These are phyloP conservation scores for Saccostrea glomerata DNA, from an alignment of 1,140 invertebrate species.

Conservation along the genomic window DNA sequence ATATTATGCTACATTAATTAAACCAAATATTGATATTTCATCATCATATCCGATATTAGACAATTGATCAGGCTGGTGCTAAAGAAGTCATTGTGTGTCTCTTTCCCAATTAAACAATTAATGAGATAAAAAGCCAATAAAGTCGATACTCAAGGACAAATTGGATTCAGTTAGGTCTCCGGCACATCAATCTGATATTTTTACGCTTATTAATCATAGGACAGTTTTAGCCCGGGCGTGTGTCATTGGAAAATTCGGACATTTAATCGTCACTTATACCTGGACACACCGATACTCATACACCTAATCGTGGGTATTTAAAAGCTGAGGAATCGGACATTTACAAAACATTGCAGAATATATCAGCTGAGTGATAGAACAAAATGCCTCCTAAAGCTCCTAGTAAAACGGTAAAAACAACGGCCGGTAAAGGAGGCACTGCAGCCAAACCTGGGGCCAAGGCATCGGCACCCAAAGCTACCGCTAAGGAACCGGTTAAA, in stretches of 20 bases:
- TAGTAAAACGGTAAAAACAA: neutral
- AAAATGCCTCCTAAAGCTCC: neutral
- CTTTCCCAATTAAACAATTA: conserved; percentile 22
- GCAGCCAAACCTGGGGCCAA: neutral
- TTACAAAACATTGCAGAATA: neutral
- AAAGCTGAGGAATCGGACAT: neutral
- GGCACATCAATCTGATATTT: neutral
- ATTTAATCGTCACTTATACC: conserved; percentile 3
- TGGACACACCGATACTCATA: neutral
- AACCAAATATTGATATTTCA: neutral
- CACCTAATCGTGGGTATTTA: neutral
- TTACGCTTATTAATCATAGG: neutral
- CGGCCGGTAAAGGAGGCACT: neutral
- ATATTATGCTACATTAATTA: neutral
- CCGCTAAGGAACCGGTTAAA: neutral
- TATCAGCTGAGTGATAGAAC: neutral
- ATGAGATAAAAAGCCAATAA: neutral
- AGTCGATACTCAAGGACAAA: neutral
- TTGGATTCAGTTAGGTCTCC: neutral
- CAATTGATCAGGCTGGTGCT: neutral
- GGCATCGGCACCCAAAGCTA: neutral
- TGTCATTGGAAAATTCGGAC: conserved; percentile 8
- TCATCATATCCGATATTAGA: neutral
- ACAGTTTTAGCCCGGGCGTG: neutral
- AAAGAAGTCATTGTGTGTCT: neutral